Base-by-base conservation (phyloP, 2,888 invertebrate species). In the Diplazon laetatorius region DNA sequence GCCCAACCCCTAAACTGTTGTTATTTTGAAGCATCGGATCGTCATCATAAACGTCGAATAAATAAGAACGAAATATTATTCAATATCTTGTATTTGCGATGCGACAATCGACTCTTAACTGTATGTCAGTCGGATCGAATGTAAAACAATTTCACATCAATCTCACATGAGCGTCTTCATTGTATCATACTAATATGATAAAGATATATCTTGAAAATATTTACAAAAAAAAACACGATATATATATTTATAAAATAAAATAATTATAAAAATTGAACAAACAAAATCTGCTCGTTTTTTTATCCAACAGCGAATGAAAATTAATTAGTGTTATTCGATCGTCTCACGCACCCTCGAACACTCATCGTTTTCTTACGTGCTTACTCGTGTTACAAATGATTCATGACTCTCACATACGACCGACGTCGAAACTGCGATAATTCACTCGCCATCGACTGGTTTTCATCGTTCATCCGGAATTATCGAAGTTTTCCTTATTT, bases 181-280 rank as follows among this genome's bases (percentile, higher is more conserved):
- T 52, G 52, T 30, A 55, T 55, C 25, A 25, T 30, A 30, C 30
- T 2, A 4, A n/a, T 25, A 22, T 14, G 55, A 35, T 30, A 30
- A 14, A 55, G 55, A 30, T 55, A 55, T 16, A 55, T 59, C 22
- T 70, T 39, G n/a, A n/a, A 52, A 76, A 60, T 76, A 76, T 76
- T 59, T 76, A 76, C 76, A 76, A 16, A 71, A 22, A 68, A 16
- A 44, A 37, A n/a, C n/a, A n/a, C n/a, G n/a, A n/a, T n/a, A n/a
- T n/a, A n/a, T n/a, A n/a, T n/a, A n/a, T n/a, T n/a, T n/a, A n/a
- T n/a, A n/a, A n/a, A n/a, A n/a, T n/a, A n/a, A n/a, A n/a, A n/a
- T n/a, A n/a, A n/a, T n/a, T n/a, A n/a, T n/a, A n/a, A n/a, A n/a
- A n/a, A n/a, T n/a, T n/a, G n/a, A n/a, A n/a, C n/a, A n/a, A n/a